Evolutionary conservation across 2,113 vertebrate species (phyloP).

Genomic region (Dipodomys stephensi): DNA sequence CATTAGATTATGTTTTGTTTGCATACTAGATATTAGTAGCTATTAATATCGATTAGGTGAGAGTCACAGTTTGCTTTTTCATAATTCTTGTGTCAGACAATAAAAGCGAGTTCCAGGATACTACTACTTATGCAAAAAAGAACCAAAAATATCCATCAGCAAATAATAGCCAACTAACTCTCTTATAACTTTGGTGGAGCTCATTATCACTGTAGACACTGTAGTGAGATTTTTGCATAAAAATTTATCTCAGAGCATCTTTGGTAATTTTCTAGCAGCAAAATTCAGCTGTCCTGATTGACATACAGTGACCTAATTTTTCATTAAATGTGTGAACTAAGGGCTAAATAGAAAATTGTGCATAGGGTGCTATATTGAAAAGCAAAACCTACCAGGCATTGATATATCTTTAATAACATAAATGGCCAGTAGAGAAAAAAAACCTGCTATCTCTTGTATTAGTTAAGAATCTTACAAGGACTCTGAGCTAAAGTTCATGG

Average conservation of each 20-base stretch:
- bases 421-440: neutral
- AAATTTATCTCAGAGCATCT: neutral
- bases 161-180: neutral
- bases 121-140: too few species aligned
- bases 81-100: neutral
- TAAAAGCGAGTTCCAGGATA: neutral
- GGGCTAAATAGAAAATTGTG: neutral
- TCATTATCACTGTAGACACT: neutral
- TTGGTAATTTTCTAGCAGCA: neutral
- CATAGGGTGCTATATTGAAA: neutral
- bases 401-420: neutral
- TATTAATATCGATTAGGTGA: neutral
- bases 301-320: neutral
- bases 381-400: neutral
- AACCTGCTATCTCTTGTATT: neutral
- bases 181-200: neutral
- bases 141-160: too few species aligned
- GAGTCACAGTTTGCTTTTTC: neutral
- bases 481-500: neutral
- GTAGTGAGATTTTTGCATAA: neutral
- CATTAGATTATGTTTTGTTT: neutral
- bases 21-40: neutral
- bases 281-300: neutral
- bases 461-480: neutral
- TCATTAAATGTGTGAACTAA: neutral